A percentile compares a stretch with the other conserved stretches of the same genome.
Evolutionary conservation across 2,888 invertebrate species (phyloP).

Genomic region (Oligia strigilis): DNA sequence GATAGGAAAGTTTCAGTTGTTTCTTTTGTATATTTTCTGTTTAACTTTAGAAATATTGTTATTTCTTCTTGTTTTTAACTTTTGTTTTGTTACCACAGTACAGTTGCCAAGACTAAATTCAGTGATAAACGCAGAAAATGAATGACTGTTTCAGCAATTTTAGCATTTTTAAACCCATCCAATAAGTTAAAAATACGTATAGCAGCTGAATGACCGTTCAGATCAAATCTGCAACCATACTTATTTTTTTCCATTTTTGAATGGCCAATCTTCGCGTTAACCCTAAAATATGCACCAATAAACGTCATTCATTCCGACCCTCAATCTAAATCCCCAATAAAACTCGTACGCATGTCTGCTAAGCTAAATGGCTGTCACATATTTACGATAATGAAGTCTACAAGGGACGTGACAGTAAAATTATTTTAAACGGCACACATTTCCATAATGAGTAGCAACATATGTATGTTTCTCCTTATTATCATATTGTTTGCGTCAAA

Average conservation of each 20-base stretch:
- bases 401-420: conserved; percentile 44
- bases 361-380: conserved; percentile 47
- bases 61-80: conserved; percentile 14
- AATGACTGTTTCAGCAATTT: neutral
- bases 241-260: neutral
- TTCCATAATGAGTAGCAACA: conserved; percentile 63
- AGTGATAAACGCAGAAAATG: neutral
- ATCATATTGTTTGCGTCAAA: conserved; percentile 61
- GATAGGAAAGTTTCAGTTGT: conserved; percentile 33
- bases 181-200: neutral
- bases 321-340: conserved; percentile 35
- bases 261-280: conserved; percentile 2
- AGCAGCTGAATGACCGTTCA: neutral
- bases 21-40: conserved; percentile 38
- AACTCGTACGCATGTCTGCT: conserved; percentile 28
- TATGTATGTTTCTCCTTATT: neutral
- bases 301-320: conserved; percentile 14
- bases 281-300: conserved; percentile 30
- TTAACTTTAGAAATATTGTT: conserved; percentile 24
- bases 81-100: neutral
- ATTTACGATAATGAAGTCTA: conserved; percentile 52
- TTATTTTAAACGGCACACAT: conserved; percentile 59
- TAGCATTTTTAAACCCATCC: neutral
- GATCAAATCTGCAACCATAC: neutral
- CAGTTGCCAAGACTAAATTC: neutral